Percentiles rank a stretch among this genome's conserved stretches.
phyloP scores from a whole-genome alignment of 2,113 vertebrate genomes.

The Clupea harengus region DNA sequence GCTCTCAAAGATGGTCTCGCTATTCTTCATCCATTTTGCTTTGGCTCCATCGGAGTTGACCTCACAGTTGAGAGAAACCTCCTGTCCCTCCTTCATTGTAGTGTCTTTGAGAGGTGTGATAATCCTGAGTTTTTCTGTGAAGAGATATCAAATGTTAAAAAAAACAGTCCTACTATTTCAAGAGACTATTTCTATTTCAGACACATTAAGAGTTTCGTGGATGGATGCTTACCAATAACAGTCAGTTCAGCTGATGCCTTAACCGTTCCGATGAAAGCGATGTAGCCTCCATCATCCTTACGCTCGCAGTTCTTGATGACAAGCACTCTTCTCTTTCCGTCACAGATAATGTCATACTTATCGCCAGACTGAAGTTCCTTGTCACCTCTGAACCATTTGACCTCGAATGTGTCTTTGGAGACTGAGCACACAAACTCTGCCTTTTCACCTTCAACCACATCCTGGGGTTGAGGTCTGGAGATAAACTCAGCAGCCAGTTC shows the following conservation, averaged over 20 bases:
- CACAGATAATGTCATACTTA: slow-evolving; percentile 84
- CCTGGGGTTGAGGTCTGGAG: slow-evolving; percentile 79
- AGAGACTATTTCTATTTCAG: not conserved
- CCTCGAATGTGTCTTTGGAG: slow-evolving; percentile 87
- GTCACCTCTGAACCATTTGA: slow-evolving; percentile 85
- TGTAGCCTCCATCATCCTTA: slow-evolving; percentile 85
- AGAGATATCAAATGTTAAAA: slow-evolving; percentile 29
- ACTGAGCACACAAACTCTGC: slow-evolving; percentile 84
- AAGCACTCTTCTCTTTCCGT: slow-evolving; percentile 87
- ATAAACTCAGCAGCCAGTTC: slow-evolving; percentile 88
- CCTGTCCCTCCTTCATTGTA: slow-evolving; percentile 84
- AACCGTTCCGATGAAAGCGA: slow-evolving; percentile 78
- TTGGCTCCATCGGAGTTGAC: slow-evolving; percentile 92
- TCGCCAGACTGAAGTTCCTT: slow-evolving; percentile 78
- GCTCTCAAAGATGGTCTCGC: slow-evolving; percentile 91
- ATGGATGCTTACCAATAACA: slow-evolving; percentile 83
- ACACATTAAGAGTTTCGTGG: not conserved
- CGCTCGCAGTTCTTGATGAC: slow-evolving; percentile 80
- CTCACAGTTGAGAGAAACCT: slow-evolving; percentile 93
- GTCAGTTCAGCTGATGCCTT: slow-evolving; percentile 83
- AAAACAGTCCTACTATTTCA: not conserved
- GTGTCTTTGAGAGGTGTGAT: slow-evolving; percentile 88
- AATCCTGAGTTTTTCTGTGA: slow-evolving; percentile 91
- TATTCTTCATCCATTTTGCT: slow-evolving; percentile 93
- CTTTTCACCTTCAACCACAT: slow-evolving; percentile 83